Base-by-base conservation (phyloP, 1,140 invertebrate genomes). In the Ditylenchus dipsaci region DNA sequence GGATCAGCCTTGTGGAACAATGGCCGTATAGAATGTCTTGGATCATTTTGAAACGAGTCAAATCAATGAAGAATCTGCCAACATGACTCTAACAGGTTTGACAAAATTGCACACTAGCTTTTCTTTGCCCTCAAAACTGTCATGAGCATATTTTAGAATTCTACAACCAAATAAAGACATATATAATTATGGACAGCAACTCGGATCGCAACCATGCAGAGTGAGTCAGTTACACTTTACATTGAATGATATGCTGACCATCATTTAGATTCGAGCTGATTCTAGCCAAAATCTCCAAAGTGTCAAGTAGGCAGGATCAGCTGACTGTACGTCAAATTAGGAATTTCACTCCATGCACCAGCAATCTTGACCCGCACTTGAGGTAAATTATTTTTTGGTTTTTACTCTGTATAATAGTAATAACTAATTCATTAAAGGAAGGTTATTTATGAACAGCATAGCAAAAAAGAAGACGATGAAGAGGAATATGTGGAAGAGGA, bases 1-100 rank as follows among this genome's bases (percentile, higher is more conserved):
- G 94, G 94, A 91, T 97, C 58, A 97, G 97, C 84, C 89, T 98
- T 38, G 95, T 93, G 0, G 95, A 98, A 84, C 95, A 97, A 84
- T 98, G 95, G 95, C 94, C 95, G 0, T 93, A 94, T 83, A 87
- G 93, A 65, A 92, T 93, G 13, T 95, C 93, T 17, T 97, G 94
- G 93, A 90, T 98, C 72, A 95, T 96, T 21, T 8, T 65, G 88
- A 95, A 61, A 29, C 38, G n/a, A 43, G 29, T 30, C 5, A 61
- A 61, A 29, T 33, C 70, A 67, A 9, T 57, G 65, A 17, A 62
- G 69, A 45, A 27, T 73, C 3, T 71, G 33, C 33, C 33, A 11
- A 11, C 33, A 38, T 38, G 33, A 38, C 33, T 38, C 33, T 38
- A 38, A 38, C 33, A 38, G 33, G 33, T 38, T 38, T 47, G n/a